Evolutionary conservation across 2,113 vertebrate species (phyloP).

Genomic region (Megaceryle maxima): DNA sequence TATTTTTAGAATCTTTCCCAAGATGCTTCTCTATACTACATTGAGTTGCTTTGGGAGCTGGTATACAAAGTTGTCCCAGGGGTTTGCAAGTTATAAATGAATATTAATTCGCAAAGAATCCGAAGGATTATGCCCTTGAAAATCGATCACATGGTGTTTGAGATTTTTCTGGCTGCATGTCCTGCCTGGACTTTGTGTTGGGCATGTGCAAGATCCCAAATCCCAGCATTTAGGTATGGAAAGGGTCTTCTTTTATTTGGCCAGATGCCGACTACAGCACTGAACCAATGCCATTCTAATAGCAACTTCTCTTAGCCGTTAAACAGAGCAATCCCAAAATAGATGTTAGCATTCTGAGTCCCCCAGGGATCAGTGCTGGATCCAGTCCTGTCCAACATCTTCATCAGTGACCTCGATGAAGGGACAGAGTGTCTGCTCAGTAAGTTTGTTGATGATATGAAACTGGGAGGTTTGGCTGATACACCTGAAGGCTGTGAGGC

Average conservation of each 20-base stretch:
- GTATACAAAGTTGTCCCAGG: neutral
- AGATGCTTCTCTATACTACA: constrained; percentile 30
- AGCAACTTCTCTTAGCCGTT: neutral
- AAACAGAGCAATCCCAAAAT: neutral
- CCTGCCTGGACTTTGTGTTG: neutral
- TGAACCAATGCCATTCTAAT: neutral
- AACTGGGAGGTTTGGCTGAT: no score
- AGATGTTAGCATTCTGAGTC: neutral
- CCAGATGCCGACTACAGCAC: neutral
- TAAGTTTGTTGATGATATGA: no score
- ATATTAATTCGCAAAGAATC: neutral
- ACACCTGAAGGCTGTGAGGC: no score
- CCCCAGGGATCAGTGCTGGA: no score
- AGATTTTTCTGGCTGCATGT: neutral
- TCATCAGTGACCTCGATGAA: no score
- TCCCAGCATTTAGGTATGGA: neutral
- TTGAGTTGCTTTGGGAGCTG: neutral
- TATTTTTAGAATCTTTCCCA: constrained; percentile 67
- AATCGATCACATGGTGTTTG: neutral
- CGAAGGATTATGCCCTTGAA: neutral
- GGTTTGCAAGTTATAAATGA: neutral
- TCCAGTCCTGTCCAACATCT: no score
- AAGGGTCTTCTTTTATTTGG: neutral
- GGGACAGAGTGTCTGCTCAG: no score
- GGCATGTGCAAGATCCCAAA: neutral